Conservation (phyloP, 2,888 invertebrate genomes). For the Yponomeuta plumbellus region DNA sequence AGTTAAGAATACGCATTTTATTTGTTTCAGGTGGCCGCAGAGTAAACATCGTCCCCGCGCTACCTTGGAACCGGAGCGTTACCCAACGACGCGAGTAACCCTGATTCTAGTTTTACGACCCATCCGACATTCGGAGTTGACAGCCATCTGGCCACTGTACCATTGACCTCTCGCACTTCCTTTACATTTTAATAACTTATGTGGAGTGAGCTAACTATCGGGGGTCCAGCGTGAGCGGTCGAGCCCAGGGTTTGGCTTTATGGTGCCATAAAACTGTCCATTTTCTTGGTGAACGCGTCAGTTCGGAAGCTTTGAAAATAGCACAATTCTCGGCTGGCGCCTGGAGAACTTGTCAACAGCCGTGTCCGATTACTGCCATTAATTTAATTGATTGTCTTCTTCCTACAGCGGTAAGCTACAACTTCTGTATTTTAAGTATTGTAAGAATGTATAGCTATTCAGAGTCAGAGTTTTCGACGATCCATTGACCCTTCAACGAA, state of each 20-base stretch:
- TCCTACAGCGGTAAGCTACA: neutral
- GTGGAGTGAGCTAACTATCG: neutral
- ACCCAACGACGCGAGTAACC: constrained; percentile 26
- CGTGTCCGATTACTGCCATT: neutral
- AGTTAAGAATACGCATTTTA: neutral
- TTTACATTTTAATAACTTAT: neutral
- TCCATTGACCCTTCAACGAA: neutral
- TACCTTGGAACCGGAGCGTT: constrained; percentile 28
- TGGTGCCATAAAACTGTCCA: constrained; percentile 3
- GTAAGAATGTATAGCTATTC: neutral
- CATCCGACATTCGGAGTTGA: constrained; percentile 27
- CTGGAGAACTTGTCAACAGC: neutral
- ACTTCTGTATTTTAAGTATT: neutral
- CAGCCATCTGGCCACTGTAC: constrained; percentile 12
- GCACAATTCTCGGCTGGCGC: neutral
- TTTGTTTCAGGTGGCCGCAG: constrained; percentile 14
- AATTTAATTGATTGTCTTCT: constrained; percentile 2
- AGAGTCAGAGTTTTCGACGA: neutral
- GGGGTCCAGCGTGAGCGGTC: neutral
- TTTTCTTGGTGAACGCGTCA: neutral
- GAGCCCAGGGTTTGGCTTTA: constrained; percentile 7
- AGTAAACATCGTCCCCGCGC: constrained; percentile 21
- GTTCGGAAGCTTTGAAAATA: neutral
- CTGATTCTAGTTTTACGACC: constrained; percentile 40
- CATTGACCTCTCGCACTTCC: constrained; percentile 9